A percentile compares a stretch with the other conserved stretches of the same genome.
These are phyloP conservation scores for Propsilocerus akamusi DNA, from an alignment of 1,140 invertebrate species.

Conservation along the genomic window DNA sequence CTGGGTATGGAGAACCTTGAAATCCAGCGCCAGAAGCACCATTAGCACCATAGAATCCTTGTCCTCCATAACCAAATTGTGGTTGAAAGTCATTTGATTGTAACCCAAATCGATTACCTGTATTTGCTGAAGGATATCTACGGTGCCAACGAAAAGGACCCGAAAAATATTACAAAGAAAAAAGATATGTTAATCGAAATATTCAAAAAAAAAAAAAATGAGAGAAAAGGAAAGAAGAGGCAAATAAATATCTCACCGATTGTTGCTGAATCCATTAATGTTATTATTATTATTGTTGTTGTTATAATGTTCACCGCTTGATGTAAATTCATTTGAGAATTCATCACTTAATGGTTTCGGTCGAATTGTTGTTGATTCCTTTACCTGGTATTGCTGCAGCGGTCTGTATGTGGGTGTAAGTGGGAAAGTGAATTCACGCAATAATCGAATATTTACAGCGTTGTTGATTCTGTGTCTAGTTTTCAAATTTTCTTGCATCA, in stretches of 20 bases:
- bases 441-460: too few species aligned
- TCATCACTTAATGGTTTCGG: conserved; percentile 6
- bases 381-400: conserved; percentile 2
- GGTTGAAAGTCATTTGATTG: not conserved
- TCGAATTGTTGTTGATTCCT: conserved; percentile 5
- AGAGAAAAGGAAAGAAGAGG: not conserved
- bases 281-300: not conserved
- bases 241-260: not conserved
- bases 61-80: not conserved
- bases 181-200: too few species aligned
- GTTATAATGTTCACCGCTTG: not conserved
- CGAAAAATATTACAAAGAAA: too few species aligned
- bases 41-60: not conserved
- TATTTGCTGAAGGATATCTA: not conserved
- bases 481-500: too few species aligned
- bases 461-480: too few species aligned
- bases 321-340: not conserved
- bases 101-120: not conserved
- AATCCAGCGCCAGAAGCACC: not conserved
- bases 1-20: not conserved
- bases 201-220: not conserved
- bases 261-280: not conserved
- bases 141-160: too few species aligned
- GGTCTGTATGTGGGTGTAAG: not conserved
- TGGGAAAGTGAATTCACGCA: not conserved